Base-by-base conservation (phyloP, 2,797 vertebrate species). In the Arrhamphus sclerolepis region DNA sequence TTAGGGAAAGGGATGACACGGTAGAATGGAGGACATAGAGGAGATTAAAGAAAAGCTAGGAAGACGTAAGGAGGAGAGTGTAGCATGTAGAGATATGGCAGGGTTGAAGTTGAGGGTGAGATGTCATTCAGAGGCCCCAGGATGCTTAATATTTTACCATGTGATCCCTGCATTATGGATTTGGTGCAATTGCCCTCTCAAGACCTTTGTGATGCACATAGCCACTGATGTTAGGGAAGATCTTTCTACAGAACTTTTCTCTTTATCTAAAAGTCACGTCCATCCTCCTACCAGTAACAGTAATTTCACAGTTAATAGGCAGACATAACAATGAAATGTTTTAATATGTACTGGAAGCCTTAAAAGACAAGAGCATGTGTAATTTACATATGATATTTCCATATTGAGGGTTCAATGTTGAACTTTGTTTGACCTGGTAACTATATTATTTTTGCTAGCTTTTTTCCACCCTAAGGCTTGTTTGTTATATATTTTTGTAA, bases 71-170 rank as follows among this genome's bases (percentile, higher is more conserved):
- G 62, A 75, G 62, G 62, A 60, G 66, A 53, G 7, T 1, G 52
- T 72, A 70, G 63, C 76, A 66, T 80, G 74, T 76, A 78, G 71
- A 80, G 78, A 81, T 80, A 80, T 77, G 73, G 64, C 62, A 59
- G 64, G 80, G 87, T 87, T 84, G 78, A 81, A 80, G 83, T 80
- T 86, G 70, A 80, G 82, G 88, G 82, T 80, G 89, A 89, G 83
- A 83, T 86, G 87, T 88, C 86, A 82, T 86, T 74, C 84, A 85
- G 75, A 85, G 86, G 83, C 89, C 86, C 83, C 66, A 47, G 68
- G 78, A 85, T 91, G 69, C 82, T 90, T 84, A 91, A 92, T 92
- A 91, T 92, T 92, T 91, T 70, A 90, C 89, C 1, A 29, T 78
- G 61, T 78, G 76, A 85, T 86, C 81, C 59, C 62, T 91, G 89